Evolutionary conservation across 1,140 invertebrate genomes (phyloP).

Genomic region (Drosophila kepulauana): DNA sequence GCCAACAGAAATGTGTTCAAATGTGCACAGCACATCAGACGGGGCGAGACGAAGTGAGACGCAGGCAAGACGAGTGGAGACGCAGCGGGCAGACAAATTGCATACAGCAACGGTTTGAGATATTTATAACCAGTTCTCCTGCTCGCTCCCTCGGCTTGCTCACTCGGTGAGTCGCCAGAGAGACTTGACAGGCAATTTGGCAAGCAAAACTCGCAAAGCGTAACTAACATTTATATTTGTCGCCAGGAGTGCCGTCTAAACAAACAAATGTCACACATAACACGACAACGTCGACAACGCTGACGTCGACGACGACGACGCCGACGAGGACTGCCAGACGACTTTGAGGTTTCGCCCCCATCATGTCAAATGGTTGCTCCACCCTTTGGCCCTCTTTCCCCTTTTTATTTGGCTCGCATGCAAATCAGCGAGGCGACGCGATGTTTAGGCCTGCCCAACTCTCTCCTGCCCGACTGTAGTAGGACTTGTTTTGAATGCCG

Average conservation of each 20-base stretch:
- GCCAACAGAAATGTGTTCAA: constrained; percentile 36
- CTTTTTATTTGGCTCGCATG: constrained; percentile 45
- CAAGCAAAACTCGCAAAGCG: constrained; percentile 62
- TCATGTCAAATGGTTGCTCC: constrained; percentile 23
- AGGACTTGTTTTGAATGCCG: constrained; percentile 29
- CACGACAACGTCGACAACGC: constrained; percentile 44
- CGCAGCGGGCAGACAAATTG: constrained; percentile 55
- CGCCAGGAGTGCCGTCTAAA: constrained; percentile 66
- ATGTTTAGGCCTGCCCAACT: constrained; percentile 38
- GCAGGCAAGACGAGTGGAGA: constrained; percentile 5
- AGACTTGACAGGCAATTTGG: constrained; percentile 68
- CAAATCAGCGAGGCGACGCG: constrained; percentile 61
- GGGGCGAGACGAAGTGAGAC: neutral
- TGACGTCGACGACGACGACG: constrained; percentile 14
- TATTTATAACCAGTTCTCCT: constrained; percentile 53
- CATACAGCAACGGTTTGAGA: constrained; percentile 45
- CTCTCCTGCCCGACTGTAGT: neutral
- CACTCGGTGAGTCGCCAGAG: constrained; percentile 23
- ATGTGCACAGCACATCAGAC: neutral
- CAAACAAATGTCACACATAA: constrained; percentile 70
- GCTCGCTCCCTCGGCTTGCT: neutral
- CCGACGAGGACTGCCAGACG: constrained; percentile 39
- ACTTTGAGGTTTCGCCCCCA: constrained; percentile 43
- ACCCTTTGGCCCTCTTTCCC: neutral
- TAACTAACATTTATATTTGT: constrained; percentile 71